Evolutionary conservation across 2,113 vertebrate genomes (phyloP), one percentile per base, ranked within the genome.

Genomic region (Dendrocopos noguchii): DNA sequence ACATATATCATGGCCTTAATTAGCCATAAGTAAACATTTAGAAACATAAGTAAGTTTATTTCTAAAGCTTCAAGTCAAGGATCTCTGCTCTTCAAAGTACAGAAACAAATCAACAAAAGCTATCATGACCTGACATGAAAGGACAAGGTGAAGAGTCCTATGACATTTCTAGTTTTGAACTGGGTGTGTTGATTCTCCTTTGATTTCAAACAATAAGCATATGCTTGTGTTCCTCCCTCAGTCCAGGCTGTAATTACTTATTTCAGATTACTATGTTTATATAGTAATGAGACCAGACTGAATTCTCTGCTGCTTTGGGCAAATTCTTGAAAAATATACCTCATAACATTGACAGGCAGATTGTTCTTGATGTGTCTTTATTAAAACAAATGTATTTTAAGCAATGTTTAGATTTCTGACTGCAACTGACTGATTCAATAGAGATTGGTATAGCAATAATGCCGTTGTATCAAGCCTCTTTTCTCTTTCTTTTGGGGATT

Each of bases 131-230:
- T 59, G 22, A 56, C 31, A 63, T 71, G 12, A 56, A 46, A 50
- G 31, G 29, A 47, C 0, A 0, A 55, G 19, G 15, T 21, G 52
- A 14, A 50, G 33, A 57, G 31, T 83, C 31, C 15, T 74, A 0
- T 15, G 13, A 34, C 17, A 44, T 33, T 90, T 88, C 31, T 74
- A 33, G 4, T 7, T 93, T 74, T 74, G 46, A 87, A 87, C 78
- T 67, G 28, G 66, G 74, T 29, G 7, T 74, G 18, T 8, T 64
- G 57, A 60, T 80, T 82, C 53, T 74, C 9, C 7, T 28, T 74
- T 80, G 11, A 15, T 64, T 93, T 83, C 80, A 77, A 85, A 33
- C 20, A 80, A 27, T 52, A 83, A 47, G 3, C 12, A 12, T 59
- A 47, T 64, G 13, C 6, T 80, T 92, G 28, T 77, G 46, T 73